These are phyloP conservation scores for Meiosimyza decipiens DNA, from an alignment of 2,888 invertebrate species.

Conservation along the genomic window DNA sequence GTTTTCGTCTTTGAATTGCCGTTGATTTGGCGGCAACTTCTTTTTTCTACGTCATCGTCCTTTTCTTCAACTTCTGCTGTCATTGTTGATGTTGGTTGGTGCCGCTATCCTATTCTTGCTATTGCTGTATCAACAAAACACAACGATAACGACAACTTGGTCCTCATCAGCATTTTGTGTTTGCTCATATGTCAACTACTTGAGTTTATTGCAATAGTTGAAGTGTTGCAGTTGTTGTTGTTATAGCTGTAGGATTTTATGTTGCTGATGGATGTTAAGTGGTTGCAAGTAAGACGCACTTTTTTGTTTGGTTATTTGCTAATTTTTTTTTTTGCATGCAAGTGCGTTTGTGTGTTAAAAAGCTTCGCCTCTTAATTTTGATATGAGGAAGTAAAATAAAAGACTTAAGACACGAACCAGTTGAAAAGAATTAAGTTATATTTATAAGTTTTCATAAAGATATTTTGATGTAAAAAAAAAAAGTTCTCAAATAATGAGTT, in stretches of 20 bases:
- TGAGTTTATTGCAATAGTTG: conserved; percentile 32
- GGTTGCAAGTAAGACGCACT: conserved; percentile 24
- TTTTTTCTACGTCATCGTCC: background rate
- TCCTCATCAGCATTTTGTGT: conserved; percentile 37
- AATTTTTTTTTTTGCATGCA: too few species aligned
- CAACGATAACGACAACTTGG: background rate
- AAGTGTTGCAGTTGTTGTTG: conserved; percentile 40
- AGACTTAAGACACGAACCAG: too few species aligned
- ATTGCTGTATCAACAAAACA: background rate
- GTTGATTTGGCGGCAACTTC: conserved; percentile 2
- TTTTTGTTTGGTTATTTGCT: background rate
- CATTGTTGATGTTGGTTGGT: background rate
- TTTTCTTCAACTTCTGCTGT: conserved; percentile 15
- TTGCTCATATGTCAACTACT: conserved; percentile 62
- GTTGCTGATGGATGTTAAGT: conserved; percentile 64
- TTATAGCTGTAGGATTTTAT: conserved; percentile 56
- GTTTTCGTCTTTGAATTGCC: background rate
- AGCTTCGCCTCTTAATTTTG: too few species aligned
- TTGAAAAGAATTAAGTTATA: too few species aligned
- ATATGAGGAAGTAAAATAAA: too few species aligned
- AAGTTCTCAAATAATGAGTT: too few species aligned
- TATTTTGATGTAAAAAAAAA: too few species aligned
- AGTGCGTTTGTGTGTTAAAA: too few species aligned
- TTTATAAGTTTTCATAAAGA: too few species aligned
- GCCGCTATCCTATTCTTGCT: too few species aligned